Percentiles rank a stretch among this genome's conserved stretches.
These are phyloP conservation scores for Salminus brasiliensis DNA, from an alignment of 2,113 vertebrate species.

Conservation along the genomic window DNA sequence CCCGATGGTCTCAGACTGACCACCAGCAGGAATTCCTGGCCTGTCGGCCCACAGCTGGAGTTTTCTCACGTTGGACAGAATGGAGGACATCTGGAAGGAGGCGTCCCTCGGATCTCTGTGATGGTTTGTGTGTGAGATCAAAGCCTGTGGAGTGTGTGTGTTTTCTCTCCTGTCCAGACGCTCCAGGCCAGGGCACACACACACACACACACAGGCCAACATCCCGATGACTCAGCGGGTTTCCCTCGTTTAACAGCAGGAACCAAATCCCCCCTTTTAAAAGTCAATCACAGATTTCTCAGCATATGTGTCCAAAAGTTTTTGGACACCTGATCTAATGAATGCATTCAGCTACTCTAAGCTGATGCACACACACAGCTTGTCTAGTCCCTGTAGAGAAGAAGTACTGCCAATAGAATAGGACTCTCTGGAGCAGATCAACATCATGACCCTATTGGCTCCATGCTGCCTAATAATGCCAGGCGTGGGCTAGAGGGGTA, in stretches of 20 bases:
- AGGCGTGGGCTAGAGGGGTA: too few species aligned
- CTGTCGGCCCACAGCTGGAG: background rate
- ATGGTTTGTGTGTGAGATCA: background rate
- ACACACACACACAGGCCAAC: background rate
- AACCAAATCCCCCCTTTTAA: background rate
- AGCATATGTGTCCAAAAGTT: too few species aligned
- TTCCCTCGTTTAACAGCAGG: background rate
- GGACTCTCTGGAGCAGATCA: too few species aligned
- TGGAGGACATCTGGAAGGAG: background rate
- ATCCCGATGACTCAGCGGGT: background rate
- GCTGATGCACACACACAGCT: too few species aligned
- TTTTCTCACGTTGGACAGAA: background rate
- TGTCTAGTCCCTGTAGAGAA: too few species aligned
- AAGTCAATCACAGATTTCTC: too few species aligned
- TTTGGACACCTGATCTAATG: too few species aligned
- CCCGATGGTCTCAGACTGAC: background rate
- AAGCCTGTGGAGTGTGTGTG: background rate
- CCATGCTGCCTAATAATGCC: too few species aligned
- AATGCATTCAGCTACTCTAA: too few species aligned
- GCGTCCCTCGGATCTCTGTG: background rate
- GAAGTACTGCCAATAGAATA: too few species aligned
- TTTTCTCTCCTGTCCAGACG: background rate
- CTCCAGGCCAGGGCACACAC: background rate
- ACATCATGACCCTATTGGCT: too few species aligned
- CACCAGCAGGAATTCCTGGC: background rate